Evolutionary conservation across 2,113 vertebrate genomes (phyloP), one percentile per base, ranked within the genome.

Genomic region (Hippocampus zosterae): DNA sequence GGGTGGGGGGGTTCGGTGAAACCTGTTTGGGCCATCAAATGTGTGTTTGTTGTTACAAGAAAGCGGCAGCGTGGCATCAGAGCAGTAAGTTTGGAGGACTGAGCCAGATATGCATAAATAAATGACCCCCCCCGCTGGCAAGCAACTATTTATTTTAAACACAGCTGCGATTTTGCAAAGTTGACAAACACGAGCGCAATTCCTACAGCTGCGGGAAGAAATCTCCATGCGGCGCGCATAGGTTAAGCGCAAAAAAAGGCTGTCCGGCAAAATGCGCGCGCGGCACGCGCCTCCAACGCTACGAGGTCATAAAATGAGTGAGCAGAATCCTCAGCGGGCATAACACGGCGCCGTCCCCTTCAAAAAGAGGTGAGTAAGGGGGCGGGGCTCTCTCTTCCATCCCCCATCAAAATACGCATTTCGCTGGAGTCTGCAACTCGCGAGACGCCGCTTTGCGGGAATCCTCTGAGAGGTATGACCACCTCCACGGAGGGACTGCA

Each of bases 241-340:
- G 67, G 67, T 80, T 59, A 75, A 79, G 72, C 71, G 44, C 44
- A 70, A 50, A 75, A 70, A 50, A 75, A 66, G 42, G 52, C 69
- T 81, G 73, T 82, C 69, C 65, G 75, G 68, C 60, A 62, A 72
- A 2, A 69, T 50, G 55, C 62, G 67, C 65, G 53, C 67, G 70
- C 65, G 1, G 33, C 33, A 37, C 33, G 79, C 68, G 76, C 78
- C 41, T 76, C 50, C 68, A 65, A 65, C 67, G 84, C 68, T 81
- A 75, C 75, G 73, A 76, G 73, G 78, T 84, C 85, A 88, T 83
- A 78, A 87, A 41, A 71, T 85, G 85, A 89, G 71, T 84, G 79
- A 81, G 79, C 74, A 55, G 71, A 85, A 73, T 76, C 81, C 77
- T 80, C 73, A 76, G 82, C 82, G 84, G 74, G 72, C 78, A 76